A percentile compares a stretch with the other conserved stretches of the same genome.
Evolutionary conservation across 2,797 vertebrate genomes (phyloP).

Genomic region (Synanceia verrucosa): DNA sequence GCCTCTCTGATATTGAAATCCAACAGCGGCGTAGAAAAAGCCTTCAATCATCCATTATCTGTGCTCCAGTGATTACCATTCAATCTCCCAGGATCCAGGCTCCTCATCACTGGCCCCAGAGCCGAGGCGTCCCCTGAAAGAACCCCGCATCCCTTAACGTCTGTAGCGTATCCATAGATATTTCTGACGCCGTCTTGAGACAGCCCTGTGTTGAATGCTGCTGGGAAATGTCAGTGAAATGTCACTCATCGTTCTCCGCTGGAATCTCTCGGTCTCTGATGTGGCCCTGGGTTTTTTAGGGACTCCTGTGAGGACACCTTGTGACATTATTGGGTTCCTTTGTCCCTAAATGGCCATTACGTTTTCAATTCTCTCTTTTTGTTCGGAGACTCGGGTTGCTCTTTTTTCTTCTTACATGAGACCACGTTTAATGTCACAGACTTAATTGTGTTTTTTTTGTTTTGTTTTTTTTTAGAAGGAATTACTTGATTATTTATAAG

Average conservation of each 20-base stretch:
- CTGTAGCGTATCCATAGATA: slow-evolving; percentile 79
- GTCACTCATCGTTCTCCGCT: slow-evolving; percentile 78
- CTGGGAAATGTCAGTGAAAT: slow-evolving; percentile 87
- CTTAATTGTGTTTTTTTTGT: slow-evolving; percentile 81
- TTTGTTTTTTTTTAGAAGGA: slow-evolving; percentile 73
- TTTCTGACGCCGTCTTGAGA: slow-evolving; percentile 71
- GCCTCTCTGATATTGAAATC: slow-evolving; percentile 88
- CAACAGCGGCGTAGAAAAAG: slow-evolving; percentile 82
- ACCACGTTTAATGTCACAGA: slow-evolving; percentile 67
- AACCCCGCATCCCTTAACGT: slow-evolving; percentile 72
- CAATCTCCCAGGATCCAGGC: slow-evolving; percentile 79
- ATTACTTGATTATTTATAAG: slow-evolving; percentile 90
- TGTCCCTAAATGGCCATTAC: slow-evolving; percentile 66
- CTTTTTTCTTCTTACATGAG: slow-evolving; percentile 44
- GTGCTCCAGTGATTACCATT: slow-evolving; percentile 85
- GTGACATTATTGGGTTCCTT: slow-evolving; percentile 68
- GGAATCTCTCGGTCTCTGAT: slow-evolving; percentile 73
- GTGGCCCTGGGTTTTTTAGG: slow-evolving; percentile 60
- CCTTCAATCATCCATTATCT: slow-evolving; percentile 87
- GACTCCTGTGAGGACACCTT: slow-evolving; percentile 65
- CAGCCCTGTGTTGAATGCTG: slow-evolving; percentile 72
- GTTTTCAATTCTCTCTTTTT: slow-evolving; percentile 50
- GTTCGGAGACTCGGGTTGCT: slow-evolving; percentile 21
- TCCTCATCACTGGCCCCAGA: slow-evolving; percentile 76
- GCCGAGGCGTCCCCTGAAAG: slow-evolving; percentile 77